A percentile compares a stretch with the other conserved stretches of the same genome.
phyloP scores from a whole-genome alignment of 2,113 vertebrate species.

The Oncorhynchus kisutch region DNA sequence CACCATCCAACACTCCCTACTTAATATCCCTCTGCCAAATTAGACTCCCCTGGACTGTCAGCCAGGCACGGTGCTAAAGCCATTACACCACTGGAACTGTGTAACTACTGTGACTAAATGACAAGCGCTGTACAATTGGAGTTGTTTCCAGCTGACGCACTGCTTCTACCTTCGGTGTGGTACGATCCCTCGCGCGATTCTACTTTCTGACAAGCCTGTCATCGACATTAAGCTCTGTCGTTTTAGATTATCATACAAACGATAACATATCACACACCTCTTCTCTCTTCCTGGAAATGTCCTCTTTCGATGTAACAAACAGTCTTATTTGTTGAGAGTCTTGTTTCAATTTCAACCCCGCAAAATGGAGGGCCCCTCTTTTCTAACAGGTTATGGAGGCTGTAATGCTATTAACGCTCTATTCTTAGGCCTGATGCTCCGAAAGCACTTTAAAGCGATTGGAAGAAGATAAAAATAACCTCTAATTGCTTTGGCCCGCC shows the following conservation, averaged over 20 bases:
- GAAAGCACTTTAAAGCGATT: constrained; percentile 23
- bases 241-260: constrained; percentile 15
- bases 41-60: not conserved
- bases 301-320: constrained; percentile 11
- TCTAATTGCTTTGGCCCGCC: constrained; percentile 31
- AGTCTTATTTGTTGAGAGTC: not conserved
- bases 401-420: constrained; percentile 16
- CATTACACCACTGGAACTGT: not conserved
- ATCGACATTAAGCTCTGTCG: not conserved
- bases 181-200: not conserved
- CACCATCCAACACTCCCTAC: not conserved
- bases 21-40: constrained; percentile 6
- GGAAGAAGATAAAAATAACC: constrained; percentile 48
- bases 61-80: not conserved
- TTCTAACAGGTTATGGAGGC: constrained; percentile 13
- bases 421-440: constrained; percentile 30
- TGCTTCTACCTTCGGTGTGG: not conserved
- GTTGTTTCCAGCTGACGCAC: not conserved
- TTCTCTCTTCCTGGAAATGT: not conserved
- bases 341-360: not conserved
- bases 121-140: not conserved
- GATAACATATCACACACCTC: not conserved
- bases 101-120: constrained; percentile 9
- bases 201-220: not conserved
- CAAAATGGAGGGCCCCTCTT: constrained; percentile 8